Percentiles rank a stretch among this genome's conserved stretches.
Evolutionary conservation across 35 echinoderm and acorn worm genomes (phyloP).

Genomic region (Stichopus chloronotus): DNA sequence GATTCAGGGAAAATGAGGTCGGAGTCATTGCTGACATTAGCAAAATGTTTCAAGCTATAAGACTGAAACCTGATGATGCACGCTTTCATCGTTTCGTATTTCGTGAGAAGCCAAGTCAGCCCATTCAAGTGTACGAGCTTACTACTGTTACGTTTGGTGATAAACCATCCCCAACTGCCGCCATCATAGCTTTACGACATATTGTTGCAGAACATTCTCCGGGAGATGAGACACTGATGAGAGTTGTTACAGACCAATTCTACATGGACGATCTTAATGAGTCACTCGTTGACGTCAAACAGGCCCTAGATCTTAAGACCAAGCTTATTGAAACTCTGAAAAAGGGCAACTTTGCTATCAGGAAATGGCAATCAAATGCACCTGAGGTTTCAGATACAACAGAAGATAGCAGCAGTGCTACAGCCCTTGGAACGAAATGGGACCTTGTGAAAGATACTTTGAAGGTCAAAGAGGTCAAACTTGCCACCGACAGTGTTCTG

Average conservation of each 20-base stretch:
- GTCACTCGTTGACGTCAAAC: too few relatives aligned
- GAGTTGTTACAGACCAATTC: conserved; percentile 64
- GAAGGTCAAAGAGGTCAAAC: conserved; percentile 56
- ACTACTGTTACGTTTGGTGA: too few relatives aligned
- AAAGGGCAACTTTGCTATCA: too few relatives aligned
- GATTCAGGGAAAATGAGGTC: conserved; percentile 80
- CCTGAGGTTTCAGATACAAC: conserved; percentile 57
- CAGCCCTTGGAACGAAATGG: conserved; percentile 67
- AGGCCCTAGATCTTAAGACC: too few relatives aligned
- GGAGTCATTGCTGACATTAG: too few relatives aligned
- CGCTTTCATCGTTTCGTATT: conserved; percentile 89
- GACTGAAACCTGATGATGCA: too few relatives aligned
- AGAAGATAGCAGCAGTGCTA: conserved; percentile 53
- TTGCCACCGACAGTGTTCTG: background rate
- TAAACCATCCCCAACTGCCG: too few relatives aligned
- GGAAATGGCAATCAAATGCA: conserved; percentile 80
- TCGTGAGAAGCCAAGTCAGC: conserved; percentile 71
- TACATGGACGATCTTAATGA: too few relatives aligned
- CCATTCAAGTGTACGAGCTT: conserved; percentile 77
- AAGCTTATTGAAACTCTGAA: too few relatives aligned
- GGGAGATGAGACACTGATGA: conserved; percentile 60
- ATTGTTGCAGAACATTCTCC: conserved; percentile 69
- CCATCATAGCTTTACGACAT: too few relatives aligned
- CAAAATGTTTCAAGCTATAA: too few relatives aligned
- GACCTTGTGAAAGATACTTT: conserved; percentile 68